A percentile compares a stretch with the other conserved stretches of the same genome.
Evolutionary conservation across 2,113 vertebrate genomes (phyloP).

Genomic region (Ceyx cyanopectus): DNA sequence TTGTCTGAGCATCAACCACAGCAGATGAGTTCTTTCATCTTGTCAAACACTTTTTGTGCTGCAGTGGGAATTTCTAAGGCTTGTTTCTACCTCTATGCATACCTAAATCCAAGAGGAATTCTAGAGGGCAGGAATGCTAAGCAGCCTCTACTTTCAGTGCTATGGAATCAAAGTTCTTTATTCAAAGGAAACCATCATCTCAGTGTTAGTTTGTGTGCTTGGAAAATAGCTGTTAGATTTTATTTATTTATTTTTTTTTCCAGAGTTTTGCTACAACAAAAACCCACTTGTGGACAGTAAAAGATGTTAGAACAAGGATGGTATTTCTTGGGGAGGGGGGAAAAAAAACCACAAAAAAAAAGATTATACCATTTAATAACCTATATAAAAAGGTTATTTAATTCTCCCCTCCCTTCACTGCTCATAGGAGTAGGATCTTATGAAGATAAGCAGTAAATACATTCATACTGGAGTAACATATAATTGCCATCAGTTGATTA

Average conservation of each 20-base stretch:
- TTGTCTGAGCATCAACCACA: not conserved
- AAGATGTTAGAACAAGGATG: not conserved
- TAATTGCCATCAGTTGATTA: not conserved
- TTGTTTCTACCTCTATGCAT: not conserved
- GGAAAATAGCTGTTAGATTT: conserved; percentile 40
- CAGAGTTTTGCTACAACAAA: conserved; percentile 77
- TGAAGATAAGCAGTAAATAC: not conserved
- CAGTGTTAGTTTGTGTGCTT: conserved; percentile 64
- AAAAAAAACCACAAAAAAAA: no score
- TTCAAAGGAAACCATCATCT: conserved; percentile 50
- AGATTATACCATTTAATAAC: not conserved
- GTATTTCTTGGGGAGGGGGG: not conserved
- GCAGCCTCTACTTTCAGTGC: not conserved
- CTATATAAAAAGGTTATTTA: not conserved
- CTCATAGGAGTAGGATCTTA: not conserved
- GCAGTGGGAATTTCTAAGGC: not conserved
- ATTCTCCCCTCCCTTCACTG: not conserved
- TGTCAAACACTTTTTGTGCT: not conserved
- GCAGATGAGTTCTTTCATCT: not conserved
- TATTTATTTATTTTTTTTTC: no score
- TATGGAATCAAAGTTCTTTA: not conserved
- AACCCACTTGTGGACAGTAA: not conserved
- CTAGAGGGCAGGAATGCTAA: conserved; percentile 1
- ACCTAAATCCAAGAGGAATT: conserved; percentile 5
- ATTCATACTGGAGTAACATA: not conserved